A percentile compares a stretch with the other conserved stretches of the same genome.
Conservation (phyloP, 1,140 invertebrate species). For the Pogonomyrmex californicus region DNA sequence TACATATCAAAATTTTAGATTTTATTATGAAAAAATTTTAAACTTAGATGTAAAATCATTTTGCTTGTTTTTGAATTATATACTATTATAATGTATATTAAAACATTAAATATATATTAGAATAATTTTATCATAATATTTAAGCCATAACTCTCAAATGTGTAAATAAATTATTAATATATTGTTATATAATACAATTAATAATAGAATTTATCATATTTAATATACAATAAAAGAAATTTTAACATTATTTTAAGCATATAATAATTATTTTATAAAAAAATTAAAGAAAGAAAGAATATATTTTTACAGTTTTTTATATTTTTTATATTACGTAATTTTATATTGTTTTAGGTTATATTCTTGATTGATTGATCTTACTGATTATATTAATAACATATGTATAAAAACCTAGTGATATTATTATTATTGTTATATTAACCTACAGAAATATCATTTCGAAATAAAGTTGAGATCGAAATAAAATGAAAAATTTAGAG, state of each 20-base stretch:
- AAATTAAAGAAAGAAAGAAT: not conserved
- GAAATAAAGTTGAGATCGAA: too few relatives aligned
- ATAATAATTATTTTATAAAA: not conserved
- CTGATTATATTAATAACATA: too few relatives aligned
- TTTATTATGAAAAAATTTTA: not conserved
- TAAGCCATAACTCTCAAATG: not conserved
- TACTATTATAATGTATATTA: not conserved
- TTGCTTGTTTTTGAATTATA: not conserved
- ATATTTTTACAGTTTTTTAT: not conserved
- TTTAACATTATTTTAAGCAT: not conserved
- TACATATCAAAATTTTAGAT: not conserved
- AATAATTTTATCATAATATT: not conserved
- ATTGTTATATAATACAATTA: constrained; percentile 1
- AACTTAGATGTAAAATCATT: too few relatives aligned
- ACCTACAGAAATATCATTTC: not conserved
- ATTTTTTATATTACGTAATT: not conserved
- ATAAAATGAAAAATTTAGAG: too few relatives aligned
- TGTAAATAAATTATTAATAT: not conserved
- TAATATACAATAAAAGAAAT: not conserved
- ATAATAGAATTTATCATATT: not conserved
- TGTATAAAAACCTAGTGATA: not conserved
- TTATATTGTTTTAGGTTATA: not conserved
- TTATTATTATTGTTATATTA: not conserved
- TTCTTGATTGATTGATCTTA: not conserved
- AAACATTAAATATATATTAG: too few relatives aligned